Evolutionary conservation across 2,888 invertebrate genomes (phyloP).

Genomic region (Hirtodrosophila duncani): DNA sequence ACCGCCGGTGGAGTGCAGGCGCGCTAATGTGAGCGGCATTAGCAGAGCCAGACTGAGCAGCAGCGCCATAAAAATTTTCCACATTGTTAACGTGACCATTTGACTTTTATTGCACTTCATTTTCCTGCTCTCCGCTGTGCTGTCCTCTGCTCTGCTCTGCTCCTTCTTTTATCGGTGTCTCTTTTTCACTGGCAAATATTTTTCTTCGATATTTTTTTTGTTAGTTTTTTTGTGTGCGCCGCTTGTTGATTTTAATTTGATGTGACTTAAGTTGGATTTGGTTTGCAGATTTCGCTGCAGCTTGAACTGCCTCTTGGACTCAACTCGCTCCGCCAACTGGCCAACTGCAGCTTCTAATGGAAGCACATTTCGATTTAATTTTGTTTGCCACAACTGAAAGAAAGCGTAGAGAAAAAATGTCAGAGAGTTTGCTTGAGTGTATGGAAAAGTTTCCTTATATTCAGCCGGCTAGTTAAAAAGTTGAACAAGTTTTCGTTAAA

Average conservation of each 20-base stretch:
- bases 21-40: slow-evolving; percentile 72
- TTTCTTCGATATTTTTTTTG: slow-evolving; percentile 29
- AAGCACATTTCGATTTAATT: slow-evolving; percentile 51
- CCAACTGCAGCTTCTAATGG: slow-evolving; percentile 25
- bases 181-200: slow-evolving; percentile 12
- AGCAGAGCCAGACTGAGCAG: slow-evolving; percentile 53
- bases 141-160: slow-evolving; percentile 5
- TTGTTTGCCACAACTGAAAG: slow-evolving; percentile 38
- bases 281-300: slow-evolving; percentile 60
- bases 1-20: slow-evolving; percentile 65
- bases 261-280: slow-evolving; percentile 73
- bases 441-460: slow-evolving; percentile 55
- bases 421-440: slow-evolving; percentile 28
- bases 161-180: slow-evolving; percentile 5
- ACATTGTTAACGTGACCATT: slow-evolving; percentile 77
- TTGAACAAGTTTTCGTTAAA: slow-evolving; percentile 60
- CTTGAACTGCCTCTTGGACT: slow-evolving; percentile 26
- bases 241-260: slow-evolving; percentile 73
- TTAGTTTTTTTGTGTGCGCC: slow-evolving; percentile 28
- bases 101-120: slow-evolving; percentile 78
- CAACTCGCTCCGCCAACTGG: slow-evolving; percentile 18
- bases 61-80: slow-evolving; percentile 76
- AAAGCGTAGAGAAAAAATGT: slow-evolving; percentile 7
- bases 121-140: slow-evolving; percentile 40
- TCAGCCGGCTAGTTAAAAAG: slow-evolving; percentile 60